These are phyloP conservation scores for Cossypha heuglini DNA, from an alignment of 2,797 vertebrate genomes.

Conservation along the genomic window DNA sequence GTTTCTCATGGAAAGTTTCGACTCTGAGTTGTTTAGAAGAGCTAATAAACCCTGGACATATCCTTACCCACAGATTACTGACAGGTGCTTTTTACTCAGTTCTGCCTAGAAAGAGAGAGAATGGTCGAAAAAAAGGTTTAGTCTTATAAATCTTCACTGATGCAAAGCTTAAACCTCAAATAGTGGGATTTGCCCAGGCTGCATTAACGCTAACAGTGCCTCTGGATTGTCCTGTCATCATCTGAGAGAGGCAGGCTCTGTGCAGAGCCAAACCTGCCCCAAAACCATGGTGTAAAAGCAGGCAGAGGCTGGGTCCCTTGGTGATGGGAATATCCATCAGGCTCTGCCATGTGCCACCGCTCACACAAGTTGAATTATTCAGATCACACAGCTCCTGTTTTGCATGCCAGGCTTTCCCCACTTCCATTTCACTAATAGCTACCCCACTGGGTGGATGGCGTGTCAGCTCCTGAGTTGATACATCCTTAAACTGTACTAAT, in stretches of 20 bases:
- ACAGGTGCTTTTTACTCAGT: neutral
- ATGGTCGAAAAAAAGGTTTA: neutral
- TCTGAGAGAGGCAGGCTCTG: neutral
- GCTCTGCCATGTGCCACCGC: fast-evolving
- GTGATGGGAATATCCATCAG: neutral
- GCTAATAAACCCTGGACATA: neutral
- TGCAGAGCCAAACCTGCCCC: neutral
- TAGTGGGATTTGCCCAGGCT: neutral
- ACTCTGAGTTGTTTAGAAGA: neutral
- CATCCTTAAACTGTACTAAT: slow-evolving; percentile 42
- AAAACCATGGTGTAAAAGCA: neutral
- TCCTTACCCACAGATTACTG: neutral
- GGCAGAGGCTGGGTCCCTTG: neutral
- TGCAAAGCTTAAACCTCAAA: neutral
- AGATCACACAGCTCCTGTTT: neutral
- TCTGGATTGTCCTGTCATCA: neutral
- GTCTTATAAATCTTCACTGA: neutral
- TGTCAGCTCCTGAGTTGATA: slow-evolving; percentile 11
- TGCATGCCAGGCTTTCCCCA: neutral
- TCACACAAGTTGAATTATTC: neutral
- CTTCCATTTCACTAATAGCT: slow-evolving; percentile 18
- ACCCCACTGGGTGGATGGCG: neutral
- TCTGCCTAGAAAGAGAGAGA: neutral
- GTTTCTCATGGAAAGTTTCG: neutral
- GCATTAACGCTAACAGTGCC: fast-evolving